These are phyloP conservation scores for Scophthalmus maximus DNA, from an alignment of 2,113 vertebrate species.

Conservation along the genomic window DNA sequence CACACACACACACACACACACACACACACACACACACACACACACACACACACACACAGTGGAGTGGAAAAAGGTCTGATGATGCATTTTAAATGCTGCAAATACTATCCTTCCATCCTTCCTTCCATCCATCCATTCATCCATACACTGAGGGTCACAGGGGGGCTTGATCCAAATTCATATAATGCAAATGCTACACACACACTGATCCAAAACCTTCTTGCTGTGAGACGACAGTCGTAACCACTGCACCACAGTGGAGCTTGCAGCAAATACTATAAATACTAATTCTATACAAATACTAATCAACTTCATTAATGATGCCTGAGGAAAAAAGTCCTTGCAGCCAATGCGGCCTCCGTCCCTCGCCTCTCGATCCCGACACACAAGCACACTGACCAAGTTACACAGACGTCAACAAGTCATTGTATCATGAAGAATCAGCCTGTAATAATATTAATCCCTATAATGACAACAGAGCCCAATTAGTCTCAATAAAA, in stretches of 20 bases:
- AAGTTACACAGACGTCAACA: conserved; percentile 15
- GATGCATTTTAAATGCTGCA: too few relatives aligned
- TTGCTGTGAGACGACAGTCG: neutral
- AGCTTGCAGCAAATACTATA: neutral
- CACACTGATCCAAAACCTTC: neutral
- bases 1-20: too few relatives aligned
- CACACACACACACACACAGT: too few relatives aligned
- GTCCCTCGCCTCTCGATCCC: neutral
- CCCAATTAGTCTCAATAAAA: conserved; percentile 59
- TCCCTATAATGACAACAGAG: conserved; percentile 53
- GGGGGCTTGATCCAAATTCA: too few relatives aligned
- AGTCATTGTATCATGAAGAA: conserved; percentile 37
- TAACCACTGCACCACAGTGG: neutral
- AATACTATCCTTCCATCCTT: neutral
- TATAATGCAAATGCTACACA: neutral
- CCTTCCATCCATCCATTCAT: neutral
- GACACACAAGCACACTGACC: conserved; percentile 25
- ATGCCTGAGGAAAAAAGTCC: neutral
- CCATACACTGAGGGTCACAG: too few relatives aligned
- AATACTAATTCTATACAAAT: too few relatives aligned
- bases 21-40: too few relatives aligned
- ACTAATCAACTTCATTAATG: neutral
- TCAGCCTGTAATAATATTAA: conserved; percentile 7
- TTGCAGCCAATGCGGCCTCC: neutral
- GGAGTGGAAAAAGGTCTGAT: too few relatives aligned